Conservation (phyloP, 2,888 invertebrate species). For the Mellilla xanthometata region DNA sequence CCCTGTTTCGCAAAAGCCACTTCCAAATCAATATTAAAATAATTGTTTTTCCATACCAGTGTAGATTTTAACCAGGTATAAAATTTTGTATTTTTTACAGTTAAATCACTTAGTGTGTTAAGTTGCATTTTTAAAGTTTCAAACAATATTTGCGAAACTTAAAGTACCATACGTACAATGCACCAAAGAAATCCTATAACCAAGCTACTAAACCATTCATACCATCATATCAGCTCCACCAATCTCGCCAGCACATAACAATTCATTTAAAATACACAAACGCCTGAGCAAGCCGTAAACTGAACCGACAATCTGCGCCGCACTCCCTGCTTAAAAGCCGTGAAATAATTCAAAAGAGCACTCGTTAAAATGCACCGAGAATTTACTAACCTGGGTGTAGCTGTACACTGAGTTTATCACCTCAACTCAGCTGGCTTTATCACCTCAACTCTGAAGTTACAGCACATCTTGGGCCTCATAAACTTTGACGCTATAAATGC, state of each 20-base stretch:
- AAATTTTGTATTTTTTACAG: no score
- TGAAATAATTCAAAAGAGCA: constrained; percentile 75
- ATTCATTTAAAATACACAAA: constrained; percentile 28
- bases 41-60: no score
- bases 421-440: constrained; percentile 60
- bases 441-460: constrained; percentile 63
- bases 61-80: no score
- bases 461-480: constrained; percentile 36
- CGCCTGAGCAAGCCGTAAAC: constrained; percentile 51
- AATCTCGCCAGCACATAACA: constrained; percentile 10
- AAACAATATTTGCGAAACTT: no score
- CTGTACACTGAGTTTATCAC: constrained; percentile 31
- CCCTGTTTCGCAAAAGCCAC: no score
- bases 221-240: background rate
- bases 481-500: constrained; percentile 54
- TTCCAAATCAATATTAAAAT: no score
- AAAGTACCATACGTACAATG: no score
- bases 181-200: no score
- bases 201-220: background rate
- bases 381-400: constrained; percentile 49
- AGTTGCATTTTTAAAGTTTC: no score
- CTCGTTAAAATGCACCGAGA: constrained; percentile 71
- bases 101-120: no score
- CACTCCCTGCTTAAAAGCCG: constrained; percentile 59
- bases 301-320: constrained; percentile 56